phyloP scores from a whole-genome alignment of 92 coral and sea anemone genomes.

The Palythoa grandis region DNA sequence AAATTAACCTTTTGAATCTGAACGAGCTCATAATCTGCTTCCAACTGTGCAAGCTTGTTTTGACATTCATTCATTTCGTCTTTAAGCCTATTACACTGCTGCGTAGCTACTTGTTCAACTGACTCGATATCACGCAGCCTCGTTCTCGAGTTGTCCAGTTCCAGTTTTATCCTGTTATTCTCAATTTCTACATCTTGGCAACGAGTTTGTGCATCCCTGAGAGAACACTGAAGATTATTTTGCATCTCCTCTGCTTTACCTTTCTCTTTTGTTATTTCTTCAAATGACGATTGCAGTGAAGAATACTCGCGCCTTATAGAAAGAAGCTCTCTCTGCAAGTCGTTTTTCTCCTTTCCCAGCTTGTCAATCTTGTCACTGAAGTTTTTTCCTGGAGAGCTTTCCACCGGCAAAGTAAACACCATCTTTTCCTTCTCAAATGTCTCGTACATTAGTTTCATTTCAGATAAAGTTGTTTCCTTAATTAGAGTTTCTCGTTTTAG shows the following conservation, averaged over 20 bases:
- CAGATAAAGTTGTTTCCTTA: slow-evolving; percentile 66
- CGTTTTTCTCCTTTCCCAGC: slow-evolving; percentile 62
- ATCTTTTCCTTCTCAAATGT: slow-evolving; percentile 67
- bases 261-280: slow-evolving; percentile 56
- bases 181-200: slow-evolving; percentile 60
- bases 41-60: slow-evolving; percentile 58
- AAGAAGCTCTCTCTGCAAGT: slow-evolving; percentile 57
- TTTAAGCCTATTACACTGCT: slow-evolving; percentile 55
- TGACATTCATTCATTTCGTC: slow-evolving; percentile 57
- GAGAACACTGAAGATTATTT: slow-evolving; percentile 39
- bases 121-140: slow-evolving; percentile 55
- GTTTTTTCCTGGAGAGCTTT: slow-evolving; percentile 53
- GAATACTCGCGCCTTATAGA: slow-evolving; percentile 56
- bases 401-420: slow-evolving; percentile 50
- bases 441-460: slow-evolving; percentile 60
- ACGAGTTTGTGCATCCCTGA: slow-evolving; percentile 48
- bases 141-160: slow-evolving; percentile 56
- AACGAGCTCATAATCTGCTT: slow-evolving; percentile 76
- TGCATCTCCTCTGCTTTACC: slow-evolving; percentile 61
- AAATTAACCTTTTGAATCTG: slow-evolving; percentile 68
- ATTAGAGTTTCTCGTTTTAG: slow-evolving; percentile 51
- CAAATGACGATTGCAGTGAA: slow-evolving; percentile 45
- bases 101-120: slow-evolving; percentile 39
- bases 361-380: slow-evolving; percentile 52
- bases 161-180: slow-evolving; percentile 54